These are phyloP conservation scores for Cryptophagus acutangulus DNA, from an alignment of 2,888 invertebrate genomes.

Conservation along the genomic window DNA sequence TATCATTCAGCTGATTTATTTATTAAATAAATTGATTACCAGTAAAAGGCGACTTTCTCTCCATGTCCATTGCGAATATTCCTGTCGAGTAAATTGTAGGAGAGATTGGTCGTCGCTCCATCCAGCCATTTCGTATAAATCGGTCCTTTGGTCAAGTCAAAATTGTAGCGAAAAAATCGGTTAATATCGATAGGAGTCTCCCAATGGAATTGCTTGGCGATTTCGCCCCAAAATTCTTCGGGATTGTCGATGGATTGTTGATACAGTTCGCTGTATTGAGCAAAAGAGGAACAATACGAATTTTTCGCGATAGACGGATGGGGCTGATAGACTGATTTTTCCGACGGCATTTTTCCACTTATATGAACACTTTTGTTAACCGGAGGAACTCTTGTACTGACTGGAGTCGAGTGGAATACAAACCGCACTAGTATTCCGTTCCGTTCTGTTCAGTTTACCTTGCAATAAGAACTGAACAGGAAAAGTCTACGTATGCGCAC, in stretches of 20 bases:
- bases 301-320: constrained; percentile 53
- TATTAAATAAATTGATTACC: constrained; percentile 60
- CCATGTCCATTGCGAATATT: constrained; percentile 85
- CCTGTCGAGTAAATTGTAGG: constrained; percentile 91
- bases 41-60: constrained; percentile 89
- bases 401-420: no score
- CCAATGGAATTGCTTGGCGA: constrained; percentile 93
- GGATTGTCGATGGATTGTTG: constrained; percentile 83
- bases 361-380: no score
- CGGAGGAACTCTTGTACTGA: no score
- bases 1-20: no score
- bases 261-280: constrained; percentile 79
- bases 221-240: constrained; percentile 86
- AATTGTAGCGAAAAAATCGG: constrained; percentile 85
- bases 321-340: constrained; percentile 56
- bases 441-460: no score
- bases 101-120: constrained; percentile 90
- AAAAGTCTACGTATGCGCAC: no score
- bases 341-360: constrained; percentile 54
- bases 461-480: no score
- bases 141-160: constrained; percentile 82
- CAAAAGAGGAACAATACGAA: constrained; percentile 64
- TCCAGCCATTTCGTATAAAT: constrained; percentile 93
- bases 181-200: constrained; percentile 69
- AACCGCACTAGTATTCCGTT: no score